A percentile compares a stretch with the other conserved stretches of the same genome.
These are phyloP conservation scores for Psittacula echo DNA, from an alignment of 2,797 vertebrate genomes.

Conservation along the genomic window DNA sequence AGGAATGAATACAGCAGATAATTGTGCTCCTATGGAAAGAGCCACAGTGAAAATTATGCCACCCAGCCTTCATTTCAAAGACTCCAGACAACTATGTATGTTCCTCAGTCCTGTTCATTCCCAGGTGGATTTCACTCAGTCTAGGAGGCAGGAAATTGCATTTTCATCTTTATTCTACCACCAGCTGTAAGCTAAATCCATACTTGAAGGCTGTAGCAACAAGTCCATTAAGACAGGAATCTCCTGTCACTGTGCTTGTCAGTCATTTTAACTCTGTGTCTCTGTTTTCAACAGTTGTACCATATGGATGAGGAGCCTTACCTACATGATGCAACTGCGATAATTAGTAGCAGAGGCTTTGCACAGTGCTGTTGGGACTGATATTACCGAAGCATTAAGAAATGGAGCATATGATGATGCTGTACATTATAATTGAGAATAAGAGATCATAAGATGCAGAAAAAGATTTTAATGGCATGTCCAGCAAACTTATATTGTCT, in stretches of 20 bases:
- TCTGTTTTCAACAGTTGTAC: background rate
- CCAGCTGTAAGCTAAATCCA: conserved; percentile 7
- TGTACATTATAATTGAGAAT: background rate
- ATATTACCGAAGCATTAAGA: background rate
- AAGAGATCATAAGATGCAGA: background rate
- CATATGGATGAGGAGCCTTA: background rate
- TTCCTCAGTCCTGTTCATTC: background rate
- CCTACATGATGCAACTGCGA: background rate
- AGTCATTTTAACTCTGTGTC: background rate
- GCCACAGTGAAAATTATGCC: background rate
- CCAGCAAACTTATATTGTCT: background rate
- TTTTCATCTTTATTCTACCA: conserved; percentile 26
- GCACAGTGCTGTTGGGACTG: background rate
- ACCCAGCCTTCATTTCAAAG: background rate
- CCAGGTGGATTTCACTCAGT: conserved; percentile 13
- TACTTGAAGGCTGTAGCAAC: background rate
- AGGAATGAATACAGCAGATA: background rate
- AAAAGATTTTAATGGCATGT: background rate
- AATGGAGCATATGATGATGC: background rate
- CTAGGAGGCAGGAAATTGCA: conserved; percentile 43
- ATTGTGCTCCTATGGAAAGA: background rate
- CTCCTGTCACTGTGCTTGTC: background rate
- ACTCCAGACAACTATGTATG: background rate
- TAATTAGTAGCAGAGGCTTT: background rate
- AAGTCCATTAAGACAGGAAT: background rate